phyloP scores from a whole-genome alignment of 2,113 vertebrate genomes.

The Entomyzon cyanotis region DNA sequence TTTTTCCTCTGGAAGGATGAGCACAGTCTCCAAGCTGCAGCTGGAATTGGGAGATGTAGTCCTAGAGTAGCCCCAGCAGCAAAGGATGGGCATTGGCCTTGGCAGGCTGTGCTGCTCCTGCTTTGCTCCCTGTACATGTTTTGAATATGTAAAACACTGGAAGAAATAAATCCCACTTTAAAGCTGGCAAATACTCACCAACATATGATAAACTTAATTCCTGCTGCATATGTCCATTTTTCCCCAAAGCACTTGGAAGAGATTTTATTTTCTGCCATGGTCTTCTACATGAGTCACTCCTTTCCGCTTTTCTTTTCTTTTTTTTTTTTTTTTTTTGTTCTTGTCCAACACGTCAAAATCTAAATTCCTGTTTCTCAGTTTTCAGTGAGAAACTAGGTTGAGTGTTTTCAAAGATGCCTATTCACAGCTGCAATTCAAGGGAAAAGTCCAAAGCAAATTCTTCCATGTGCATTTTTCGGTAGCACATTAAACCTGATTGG shows the following conservation, averaged over 20 bases:
- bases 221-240: not conserved
- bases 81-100: not conserved
- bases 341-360: not conserved
- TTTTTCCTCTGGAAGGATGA: not conserved
- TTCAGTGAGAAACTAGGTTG: not conserved
- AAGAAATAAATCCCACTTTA: not conserved
- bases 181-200: not conserved
- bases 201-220: not conserved
- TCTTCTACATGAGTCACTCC: not conserved
- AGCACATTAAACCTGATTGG: not conserved
- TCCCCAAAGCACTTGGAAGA: not conserved
- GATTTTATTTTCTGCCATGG: not conserved
- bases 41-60: not conserved
- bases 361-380: not conserved
- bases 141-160: not conserved
- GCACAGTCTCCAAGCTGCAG: not conserved
- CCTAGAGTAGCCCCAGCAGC: not conserved
- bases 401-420: not conserved
- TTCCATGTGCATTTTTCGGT: not conserved
- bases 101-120: not conserved
- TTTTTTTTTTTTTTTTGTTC: not conserved
- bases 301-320: not conserved
- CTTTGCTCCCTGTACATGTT: rapidly evolving
- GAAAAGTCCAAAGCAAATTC: not conserved
- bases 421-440: not conserved